phyloP scores from a whole-genome alignment of 2,113 vertebrate genomes.

The Zootoca vivipara region DNA sequence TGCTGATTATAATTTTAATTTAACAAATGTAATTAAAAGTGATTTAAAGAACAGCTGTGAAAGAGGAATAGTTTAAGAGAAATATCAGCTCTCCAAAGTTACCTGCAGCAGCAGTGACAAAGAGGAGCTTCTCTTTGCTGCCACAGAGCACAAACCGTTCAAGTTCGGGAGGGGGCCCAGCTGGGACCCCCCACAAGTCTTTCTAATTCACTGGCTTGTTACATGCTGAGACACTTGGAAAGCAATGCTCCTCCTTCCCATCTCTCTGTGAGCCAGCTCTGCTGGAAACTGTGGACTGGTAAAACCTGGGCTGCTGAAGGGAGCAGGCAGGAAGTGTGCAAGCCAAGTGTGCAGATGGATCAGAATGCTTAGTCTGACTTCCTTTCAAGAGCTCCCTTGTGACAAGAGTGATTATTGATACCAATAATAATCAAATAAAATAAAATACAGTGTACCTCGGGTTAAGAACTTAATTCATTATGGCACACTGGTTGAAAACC shows the following conservation, averaged over 20 bases:
- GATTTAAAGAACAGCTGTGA: fast-evolving
- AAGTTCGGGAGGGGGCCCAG: constrained; percentile 5
- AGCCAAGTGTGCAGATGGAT: not conserved
- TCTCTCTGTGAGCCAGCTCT: constrained; percentile 15
- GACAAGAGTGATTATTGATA: not conserved
- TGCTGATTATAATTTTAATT: too few species aligned
- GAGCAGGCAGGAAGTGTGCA: too few species aligned
- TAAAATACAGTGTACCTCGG: too few species aligned
- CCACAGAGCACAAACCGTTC: constrained; percentile 24
- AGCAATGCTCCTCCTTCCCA: not conserved
- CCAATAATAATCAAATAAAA: too few species aligned
- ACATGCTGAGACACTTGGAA: constrained; percentile 45
- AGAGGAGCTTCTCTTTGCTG: too few species aligned
- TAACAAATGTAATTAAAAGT: not conserved
- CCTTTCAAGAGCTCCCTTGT: not conserved
- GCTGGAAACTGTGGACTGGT: not conserved
- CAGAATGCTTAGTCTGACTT: not conserved
- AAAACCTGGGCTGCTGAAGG: not conserved
- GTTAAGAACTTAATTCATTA: too few species aligned
- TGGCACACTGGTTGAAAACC: too few species aligned
- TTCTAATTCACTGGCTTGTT: constrained; percentile 26
- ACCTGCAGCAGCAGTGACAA: not conserved
- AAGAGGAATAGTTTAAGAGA: not conserved
- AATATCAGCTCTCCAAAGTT: not conserved
- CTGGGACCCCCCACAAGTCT: not conserved